phyloP scores from a whole-genome alignment of 2,113 vertebrate genomes.

The Lynx canadensis region DNA sequence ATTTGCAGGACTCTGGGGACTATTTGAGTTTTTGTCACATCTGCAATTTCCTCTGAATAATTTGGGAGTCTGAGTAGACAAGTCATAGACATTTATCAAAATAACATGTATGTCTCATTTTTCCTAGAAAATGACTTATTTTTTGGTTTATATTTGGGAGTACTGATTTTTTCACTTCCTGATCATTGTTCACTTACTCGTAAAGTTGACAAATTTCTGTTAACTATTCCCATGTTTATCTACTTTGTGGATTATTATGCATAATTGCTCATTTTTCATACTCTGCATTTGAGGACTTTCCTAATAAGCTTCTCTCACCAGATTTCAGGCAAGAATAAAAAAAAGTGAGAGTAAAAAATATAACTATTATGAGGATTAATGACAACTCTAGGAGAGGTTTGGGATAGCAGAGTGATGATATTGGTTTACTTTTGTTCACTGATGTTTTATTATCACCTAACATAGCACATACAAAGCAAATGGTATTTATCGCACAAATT shows the following conservation, averaged over 20 bases:
- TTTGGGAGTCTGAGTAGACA: slow-evolving; percentile 30
- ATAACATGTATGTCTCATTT: slow-evolving; percentile 51
- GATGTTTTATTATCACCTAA: not conserved
- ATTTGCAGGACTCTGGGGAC: not conserved
- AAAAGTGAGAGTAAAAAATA: not conserved
- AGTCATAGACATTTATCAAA: slow-evolving; percentile 54
- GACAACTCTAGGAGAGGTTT: not conserved
- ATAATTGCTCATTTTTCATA: slow-evolving; percentile 14
- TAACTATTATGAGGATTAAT: not conserved
- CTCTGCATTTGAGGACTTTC: slow-evolving; percentile 22
- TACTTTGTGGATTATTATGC: slow-evolving; percentile 16
- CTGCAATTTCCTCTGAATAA: slow-evolving; percentile 60
- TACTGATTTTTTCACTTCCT: slow-evolving; percentile 52
- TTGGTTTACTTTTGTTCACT: not conserved
- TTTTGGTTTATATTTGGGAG: slow-evolving; percentile 28
- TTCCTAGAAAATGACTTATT: slow-evolving; percentile 30
- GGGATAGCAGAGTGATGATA: not conserved
- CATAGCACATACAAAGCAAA: not conserved
- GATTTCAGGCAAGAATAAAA: slow-evolving; percentile 17
- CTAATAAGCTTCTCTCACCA: not conserved
- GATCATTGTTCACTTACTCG: slow-evolving; percentile 25
- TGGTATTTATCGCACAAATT: not conserved
- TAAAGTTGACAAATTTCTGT: slow-evolving; percentile 14
- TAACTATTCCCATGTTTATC: not conserved
- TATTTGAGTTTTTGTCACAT: slow-evolving; percentile 42